Percentiles rank a stretch among this genome's conserved stretches.
Evolutionary conservation across 2,113 vertebrate species (phyloP).

Genomic region (Thomomys bottae): DNA sequence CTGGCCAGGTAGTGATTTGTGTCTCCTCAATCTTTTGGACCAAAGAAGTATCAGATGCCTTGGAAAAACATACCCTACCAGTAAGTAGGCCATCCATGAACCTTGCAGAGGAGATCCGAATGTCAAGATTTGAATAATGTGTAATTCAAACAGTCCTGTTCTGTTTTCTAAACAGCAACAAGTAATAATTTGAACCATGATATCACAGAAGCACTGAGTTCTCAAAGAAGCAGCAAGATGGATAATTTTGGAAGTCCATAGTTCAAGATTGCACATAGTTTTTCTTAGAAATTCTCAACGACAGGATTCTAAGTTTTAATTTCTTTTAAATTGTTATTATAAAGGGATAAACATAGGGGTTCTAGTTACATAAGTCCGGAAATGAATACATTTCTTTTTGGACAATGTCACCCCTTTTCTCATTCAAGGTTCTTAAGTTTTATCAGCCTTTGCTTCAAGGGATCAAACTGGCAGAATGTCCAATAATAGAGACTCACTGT

Average conservation of each 20-base stretch:
- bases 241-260: not conserved
- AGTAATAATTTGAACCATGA: not conserved
- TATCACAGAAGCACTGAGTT: not conserved
- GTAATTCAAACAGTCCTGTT: not conserved
- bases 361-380: too few relatives aligned
- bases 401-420: too few relatives aligned
- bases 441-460: not conserved
- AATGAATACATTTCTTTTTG: too few relatives aligned
- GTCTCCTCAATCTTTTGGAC: constrained; percentile 97
- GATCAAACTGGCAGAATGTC: not conserved
- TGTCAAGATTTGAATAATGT: not conserved
- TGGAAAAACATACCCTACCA: constrained; percentile 85
- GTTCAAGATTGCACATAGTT: not conserved
- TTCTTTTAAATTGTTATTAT: too few relatives aligned
- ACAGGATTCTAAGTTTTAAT: not conserved
- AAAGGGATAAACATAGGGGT: too few relatives aligned
- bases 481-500: not conserved
- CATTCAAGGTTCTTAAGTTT: not conserved
- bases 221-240: not conserved
- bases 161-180: constrained; percentile 18
- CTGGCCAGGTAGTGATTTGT: constrained; percentile 95
- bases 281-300: not conserved
- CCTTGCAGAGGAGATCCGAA: not conserved
- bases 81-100: constrained; percentile 84
- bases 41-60: constrained; percentile 91